phyloP scores from a whole-genome alignment of 2,797 vertebrate species.

The Selene dorsalis region DNA sequence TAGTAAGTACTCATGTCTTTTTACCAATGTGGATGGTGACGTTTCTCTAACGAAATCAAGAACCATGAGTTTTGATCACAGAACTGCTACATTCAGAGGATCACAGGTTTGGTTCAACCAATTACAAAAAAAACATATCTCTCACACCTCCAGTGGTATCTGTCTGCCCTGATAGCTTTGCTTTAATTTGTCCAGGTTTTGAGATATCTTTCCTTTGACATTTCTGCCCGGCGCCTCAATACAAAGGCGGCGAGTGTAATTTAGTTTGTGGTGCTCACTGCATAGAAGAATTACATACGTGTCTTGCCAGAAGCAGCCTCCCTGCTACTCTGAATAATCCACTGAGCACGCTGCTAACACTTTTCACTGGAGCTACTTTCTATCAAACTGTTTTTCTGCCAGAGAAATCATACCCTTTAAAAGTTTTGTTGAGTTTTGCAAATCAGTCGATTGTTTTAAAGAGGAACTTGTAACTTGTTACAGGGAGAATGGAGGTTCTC shows the following conservation, averaged over 20 bases:
- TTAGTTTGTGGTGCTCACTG: slow-evolving; percentile 6
- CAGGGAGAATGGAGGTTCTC: too few relatives aligned
- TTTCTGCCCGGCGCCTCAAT: neutral
- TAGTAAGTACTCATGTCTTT: neutral
- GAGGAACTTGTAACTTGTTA: too few relatives aligned
- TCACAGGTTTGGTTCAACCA: neutral
- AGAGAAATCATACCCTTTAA: slow-evolving; percentile 4
- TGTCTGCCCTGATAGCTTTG: slow-evolving; percentile 13
- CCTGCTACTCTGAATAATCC: neutral
- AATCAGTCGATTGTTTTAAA: neutral
- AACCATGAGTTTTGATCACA: neutral
- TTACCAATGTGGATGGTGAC: neutral
- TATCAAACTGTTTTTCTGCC: neutral
- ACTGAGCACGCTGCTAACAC: neutral
- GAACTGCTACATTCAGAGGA: neutral
- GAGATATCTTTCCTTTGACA: slow-evolving; percentile 25
- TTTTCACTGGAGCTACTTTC: slow-evolving; percentile 8
- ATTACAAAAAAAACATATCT: neutral
- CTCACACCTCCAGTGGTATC: neutral
- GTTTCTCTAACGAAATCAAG: neutral
- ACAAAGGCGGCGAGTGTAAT: slow-evolving; percentile 1
- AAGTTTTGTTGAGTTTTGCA: slow-evolving; percentile 21
- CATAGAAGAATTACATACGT: slow-evolving; percentile 13
- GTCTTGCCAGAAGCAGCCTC: slow-evolving; percentile 3
- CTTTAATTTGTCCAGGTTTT: slow-evolving; percentile 33